These are phyloP conservation scores for Phragmatobia fuliginosa DNA, from an alignment of 2,888 invertebrate genomes.

Conservation along the genomic window DNA sequence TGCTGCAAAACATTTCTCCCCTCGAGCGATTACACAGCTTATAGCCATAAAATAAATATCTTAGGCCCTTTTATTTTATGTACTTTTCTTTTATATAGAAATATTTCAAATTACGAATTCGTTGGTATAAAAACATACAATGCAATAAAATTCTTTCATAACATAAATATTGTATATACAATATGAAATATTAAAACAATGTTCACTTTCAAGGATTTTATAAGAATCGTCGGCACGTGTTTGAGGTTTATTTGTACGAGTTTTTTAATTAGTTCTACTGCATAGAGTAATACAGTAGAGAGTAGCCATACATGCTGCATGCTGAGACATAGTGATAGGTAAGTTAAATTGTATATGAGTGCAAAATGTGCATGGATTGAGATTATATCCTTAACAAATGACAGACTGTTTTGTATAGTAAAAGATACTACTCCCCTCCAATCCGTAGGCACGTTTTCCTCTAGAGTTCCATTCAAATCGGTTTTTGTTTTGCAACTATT, in stretches of 20 bases:
- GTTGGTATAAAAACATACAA: not conserved
- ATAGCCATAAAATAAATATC: not conserved
- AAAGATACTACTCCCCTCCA: no score
- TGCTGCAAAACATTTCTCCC: constrained; percentile 1
- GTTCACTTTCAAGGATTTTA: not conserved
- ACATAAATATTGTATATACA: not conserved
- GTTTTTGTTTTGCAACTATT: no score
- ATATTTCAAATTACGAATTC: not conserved
- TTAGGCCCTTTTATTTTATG: not conserved
- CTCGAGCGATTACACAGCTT: constrained; percentile 5
- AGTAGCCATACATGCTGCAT: no score
- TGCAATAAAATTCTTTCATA: not conserved
- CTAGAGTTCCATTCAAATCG: no score
- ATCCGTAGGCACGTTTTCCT: no score
- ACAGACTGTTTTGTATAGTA: no score
- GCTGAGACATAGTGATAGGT: no score
- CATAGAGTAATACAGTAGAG: no score
- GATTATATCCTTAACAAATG: no score
- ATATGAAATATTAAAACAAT: not conserved
- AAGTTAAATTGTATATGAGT: no score
- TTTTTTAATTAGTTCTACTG: not conserved
- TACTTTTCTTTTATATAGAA: not conserved
- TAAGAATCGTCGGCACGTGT: not conserved
- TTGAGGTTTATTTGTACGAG: not conserved
- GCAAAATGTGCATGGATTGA: no score